Evolutionary conservation across 2,113 vertebrate species (phyloP).

Genomic region (Archilochus colubris): DNA sequence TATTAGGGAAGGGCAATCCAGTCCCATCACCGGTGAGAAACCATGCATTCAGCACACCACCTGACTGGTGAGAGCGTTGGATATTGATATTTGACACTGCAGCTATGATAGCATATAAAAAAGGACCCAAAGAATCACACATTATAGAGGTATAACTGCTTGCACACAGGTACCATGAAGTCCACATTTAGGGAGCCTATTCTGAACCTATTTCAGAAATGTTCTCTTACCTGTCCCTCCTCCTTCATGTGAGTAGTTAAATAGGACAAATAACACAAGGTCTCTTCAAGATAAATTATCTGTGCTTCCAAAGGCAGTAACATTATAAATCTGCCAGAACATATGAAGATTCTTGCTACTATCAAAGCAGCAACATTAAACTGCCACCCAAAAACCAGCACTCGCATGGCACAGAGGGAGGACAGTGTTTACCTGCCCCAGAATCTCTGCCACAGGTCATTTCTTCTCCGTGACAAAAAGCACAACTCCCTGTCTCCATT

Average conservation of each 20-base stretch:
- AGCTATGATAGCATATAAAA: not conserved
- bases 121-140: not conserved
- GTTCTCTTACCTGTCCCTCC: not conserved
- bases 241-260: not conserved
- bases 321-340: not conserved
- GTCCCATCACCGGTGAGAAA: not conserved
- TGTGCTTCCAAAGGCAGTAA: not conserved
- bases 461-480: not conserved
- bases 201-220: not conserved
- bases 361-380: not conserved
- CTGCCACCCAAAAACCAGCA: not conserved
- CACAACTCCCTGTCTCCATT: not conserved
- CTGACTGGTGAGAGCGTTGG: not conserved
- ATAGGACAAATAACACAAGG: not conserved
- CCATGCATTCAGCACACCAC: fast-evolving
- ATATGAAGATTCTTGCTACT: not conserved
- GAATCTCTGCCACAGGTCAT: not conserved
- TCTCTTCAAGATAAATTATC: not conserved
- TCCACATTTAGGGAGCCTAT: fast-evolving
- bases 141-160: not conserved
- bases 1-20: not conserved
- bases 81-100: no score
- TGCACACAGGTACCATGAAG: not conserved
- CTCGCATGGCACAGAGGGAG: not conserved
- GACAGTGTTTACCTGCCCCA: fast-evolving